Conservation (phyloP, 2,113 vertebrate species). For the Recurvirostra avosetta region DNA sequence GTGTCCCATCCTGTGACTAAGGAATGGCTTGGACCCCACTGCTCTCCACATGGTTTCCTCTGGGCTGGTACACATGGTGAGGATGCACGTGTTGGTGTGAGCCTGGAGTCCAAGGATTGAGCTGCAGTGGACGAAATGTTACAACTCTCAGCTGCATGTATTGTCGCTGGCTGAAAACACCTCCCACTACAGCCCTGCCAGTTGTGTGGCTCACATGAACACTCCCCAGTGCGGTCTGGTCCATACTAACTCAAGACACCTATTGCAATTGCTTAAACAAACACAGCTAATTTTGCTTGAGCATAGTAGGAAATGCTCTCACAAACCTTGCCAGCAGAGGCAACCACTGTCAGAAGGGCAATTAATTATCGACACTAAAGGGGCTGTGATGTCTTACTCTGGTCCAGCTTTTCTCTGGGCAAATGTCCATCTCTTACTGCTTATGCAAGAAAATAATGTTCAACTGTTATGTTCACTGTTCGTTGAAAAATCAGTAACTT, state of each 20-base stretch:
- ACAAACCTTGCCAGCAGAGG: not conserved
- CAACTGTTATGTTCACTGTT: not conserved
- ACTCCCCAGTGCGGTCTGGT: not conserved
- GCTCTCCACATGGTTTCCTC: too few species aligned
- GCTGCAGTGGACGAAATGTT: not conserved
- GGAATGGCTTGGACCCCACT: too few species aligned
- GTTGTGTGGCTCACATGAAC: not conserved
- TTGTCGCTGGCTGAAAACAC: not conserved
- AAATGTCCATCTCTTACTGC: not conserved
- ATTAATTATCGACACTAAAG: not conserved
- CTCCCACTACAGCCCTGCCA: not conserved
- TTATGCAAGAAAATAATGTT: not conserved
- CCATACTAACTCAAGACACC: not conserved
- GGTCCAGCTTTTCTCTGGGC: not conserved
- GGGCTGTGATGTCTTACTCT: not conserved
- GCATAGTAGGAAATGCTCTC: too few species aligned
- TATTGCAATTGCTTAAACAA: not conserved
- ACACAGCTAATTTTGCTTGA: not conserved
- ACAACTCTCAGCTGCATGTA: too few species aligned
- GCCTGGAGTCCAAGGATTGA: not conserved
- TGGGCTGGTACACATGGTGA: not conserved
- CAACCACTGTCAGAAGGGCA: not conserved
- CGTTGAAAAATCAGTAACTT: not conserved
- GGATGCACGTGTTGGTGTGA: not conserved
- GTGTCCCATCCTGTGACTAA: too few species aligned